Evolutionary conservation across 2,113 vertebrate species (phyloP), one percentile per base, ranked within the genome.

Genomic region (Sciurus niger): DNA sequence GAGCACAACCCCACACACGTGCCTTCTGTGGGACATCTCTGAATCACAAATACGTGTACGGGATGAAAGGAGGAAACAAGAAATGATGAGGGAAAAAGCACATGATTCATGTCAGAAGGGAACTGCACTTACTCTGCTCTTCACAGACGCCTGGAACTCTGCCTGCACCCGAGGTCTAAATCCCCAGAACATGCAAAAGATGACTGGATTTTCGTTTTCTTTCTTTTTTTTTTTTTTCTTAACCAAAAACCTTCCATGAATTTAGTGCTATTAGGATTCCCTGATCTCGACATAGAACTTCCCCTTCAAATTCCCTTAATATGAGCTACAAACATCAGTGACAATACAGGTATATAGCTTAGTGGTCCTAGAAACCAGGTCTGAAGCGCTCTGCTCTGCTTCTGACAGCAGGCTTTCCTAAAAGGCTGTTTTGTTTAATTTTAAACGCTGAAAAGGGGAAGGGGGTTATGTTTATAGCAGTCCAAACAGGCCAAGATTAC

Each of bases 11-110:
- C 96, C 12, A 84, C 63, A 34, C 65, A 74, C 60, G 28, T 85
- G 83, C 95, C 73, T 73, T 68, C 67, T 63, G 97, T 72, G 94
- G 85, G 84, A 95, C 92, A 97, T 20, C 96, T 95, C 70, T 17
- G 92, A 97, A 96, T 90, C 95, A 98, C 89, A 96, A 96, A 98
- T 63, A 89, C 70, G 91, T 93, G 93, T 79, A 98, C 96, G 94
- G 97, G 97, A 98, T 98, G 97, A 76, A 96, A 94, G 68, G 20
- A 87, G 58, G 97, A 93, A 96, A 94, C 24, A n/a, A 78, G 97
- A 96, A 97, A 96, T 43, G 96, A 98, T 98, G 98, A 90, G 68
- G 11, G 32, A 20, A 32, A 24, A 73, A 89, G 97, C 72, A 80
- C 87, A 97, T 98, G 96, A 97, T 92, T 97, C 95, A 96, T 97